Percentiles rank a stretch among this genome's conserved stretches.
Conservation (phyloP, 2,113 vertebrate species). For the Epinephelus cyanopodus region DNA sequence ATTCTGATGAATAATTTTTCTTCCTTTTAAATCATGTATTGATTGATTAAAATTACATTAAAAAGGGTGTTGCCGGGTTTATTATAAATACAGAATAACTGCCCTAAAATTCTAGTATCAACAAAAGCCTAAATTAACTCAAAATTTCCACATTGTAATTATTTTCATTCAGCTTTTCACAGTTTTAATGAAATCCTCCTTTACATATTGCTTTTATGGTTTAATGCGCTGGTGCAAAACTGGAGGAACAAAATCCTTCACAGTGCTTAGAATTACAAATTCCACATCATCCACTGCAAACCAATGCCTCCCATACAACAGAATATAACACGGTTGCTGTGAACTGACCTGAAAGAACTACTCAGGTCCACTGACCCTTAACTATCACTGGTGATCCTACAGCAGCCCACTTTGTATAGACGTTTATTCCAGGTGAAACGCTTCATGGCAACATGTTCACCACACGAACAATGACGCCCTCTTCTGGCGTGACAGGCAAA, state of each 20-base stretch:
- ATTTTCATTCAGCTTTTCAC: not conserved
- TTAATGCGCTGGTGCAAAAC: constrained; percentile 2
- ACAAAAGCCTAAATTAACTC: not conserved
- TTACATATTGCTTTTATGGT: not conserved
- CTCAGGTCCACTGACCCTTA: not conserved
- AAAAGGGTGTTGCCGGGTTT: not conserved
- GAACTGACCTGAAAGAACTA: no score
- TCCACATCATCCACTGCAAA: not conserved
- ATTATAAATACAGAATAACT: not conserved
- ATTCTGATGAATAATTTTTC: not conserved
- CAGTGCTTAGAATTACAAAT: not conserved
- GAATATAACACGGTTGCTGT: not conserved
- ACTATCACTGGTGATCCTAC: not conserved
- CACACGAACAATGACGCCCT: constrained; percentile 60
- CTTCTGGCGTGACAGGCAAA: constrained; percentile 52
- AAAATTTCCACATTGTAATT: not conserved
- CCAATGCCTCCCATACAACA: constrained; percentile 8
- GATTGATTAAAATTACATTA: not conserved
- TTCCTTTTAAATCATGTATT: no score
- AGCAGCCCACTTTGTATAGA: not conserved
- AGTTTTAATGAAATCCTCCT: not conserved
- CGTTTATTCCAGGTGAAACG: not conserved
- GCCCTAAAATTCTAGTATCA: not conserved
- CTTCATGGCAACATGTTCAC: not conserved
- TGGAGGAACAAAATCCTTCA: not conserved